A percentile compares a stretch with the other conserved stretches of the same genome.
Evolutionary conservation across 2,797 vertebrate genomes (phyloP).

Genomic region (Enteromius argenteus): DNA sequence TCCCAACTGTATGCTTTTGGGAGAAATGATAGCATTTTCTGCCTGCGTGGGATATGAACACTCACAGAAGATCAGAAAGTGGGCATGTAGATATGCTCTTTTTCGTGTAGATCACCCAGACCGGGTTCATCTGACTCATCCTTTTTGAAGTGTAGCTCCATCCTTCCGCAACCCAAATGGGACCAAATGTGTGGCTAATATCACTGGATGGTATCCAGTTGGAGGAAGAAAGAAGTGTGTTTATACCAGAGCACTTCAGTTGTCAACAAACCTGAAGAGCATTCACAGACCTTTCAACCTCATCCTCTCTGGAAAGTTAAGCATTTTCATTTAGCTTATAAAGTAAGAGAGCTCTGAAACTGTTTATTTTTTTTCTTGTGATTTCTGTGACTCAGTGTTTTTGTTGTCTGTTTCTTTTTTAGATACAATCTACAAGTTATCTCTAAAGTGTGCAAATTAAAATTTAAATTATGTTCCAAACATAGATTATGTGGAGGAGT

Average conservation of each 20-base stretch:
- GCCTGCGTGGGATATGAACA: neutral
- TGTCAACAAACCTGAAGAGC: neutral
- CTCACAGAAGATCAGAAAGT: conserved; percentile 24
- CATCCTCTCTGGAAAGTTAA: neutral
- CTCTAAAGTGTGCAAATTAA: neutral
- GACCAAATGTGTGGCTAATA: neutral
- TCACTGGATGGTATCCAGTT: neutral
- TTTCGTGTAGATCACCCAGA: neutral
- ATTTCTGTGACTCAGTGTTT: neutral
- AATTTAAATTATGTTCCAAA: neutral
- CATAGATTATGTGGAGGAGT: neutral
- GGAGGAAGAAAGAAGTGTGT: neutral
- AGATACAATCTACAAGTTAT: neutral
- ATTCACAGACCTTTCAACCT: neutral
- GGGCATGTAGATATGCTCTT: conserved; percentile 4
- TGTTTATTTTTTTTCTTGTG: no score
- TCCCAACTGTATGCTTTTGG: neutral
- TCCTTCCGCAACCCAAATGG: neutral
- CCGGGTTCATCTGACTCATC: conserved; percentile 34
- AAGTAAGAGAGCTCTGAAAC: neutral
- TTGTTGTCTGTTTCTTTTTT: neutral
- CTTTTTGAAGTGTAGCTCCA: conserved; percentile 9
- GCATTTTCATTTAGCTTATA: neutral
- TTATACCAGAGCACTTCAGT: neutral
- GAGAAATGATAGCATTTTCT: neutral